These are phyloP conservation scores for Tetheella fluctuosa DNA, from an alignment of 2,888 invertebrate species.

Conservation along the genomic window DNA sequence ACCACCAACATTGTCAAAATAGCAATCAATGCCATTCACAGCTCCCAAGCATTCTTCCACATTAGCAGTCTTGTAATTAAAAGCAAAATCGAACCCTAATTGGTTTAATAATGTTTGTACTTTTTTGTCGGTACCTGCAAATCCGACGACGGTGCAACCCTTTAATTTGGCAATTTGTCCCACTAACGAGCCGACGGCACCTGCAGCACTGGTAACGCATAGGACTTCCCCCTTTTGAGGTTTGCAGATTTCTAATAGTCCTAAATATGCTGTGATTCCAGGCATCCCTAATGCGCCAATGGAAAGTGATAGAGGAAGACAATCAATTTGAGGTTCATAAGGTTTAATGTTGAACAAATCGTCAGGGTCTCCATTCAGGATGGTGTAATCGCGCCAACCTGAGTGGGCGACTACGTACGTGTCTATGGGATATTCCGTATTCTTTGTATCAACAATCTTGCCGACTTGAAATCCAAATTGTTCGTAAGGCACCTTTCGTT, in stretches of 20 bases:
- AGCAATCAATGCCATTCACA: conserved; percentile 87
- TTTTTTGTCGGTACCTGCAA: conserved; percentile 86
- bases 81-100: conserved; percentile 85
- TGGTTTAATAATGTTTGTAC: conserved; percentile 84
- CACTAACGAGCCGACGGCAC: conserved; percentile 87
- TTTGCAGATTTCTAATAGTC: conserved; percentile 82
- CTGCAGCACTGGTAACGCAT: conserved; percentile 87
- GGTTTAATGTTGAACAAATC: conserved; percentile 46
- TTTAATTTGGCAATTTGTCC: conserved; percentile 86
- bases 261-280: conserved; percentile 66
- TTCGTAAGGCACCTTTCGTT: conserved; percentile 41
- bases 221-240: conserved; percentile 86
- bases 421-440: conserved; percentile 83
- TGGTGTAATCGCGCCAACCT: conserved; percentile 86
- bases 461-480: conserved; percentile 57
- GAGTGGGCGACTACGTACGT: conserved; percentile 82
- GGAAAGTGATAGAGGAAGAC: conserved; percentile 75
- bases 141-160: conserved; percentile 61
- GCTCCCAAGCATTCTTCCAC: conserved; percentile 73
- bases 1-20: conserved; percentile 89
- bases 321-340: conserved; percentile 74
- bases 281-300: conserved; percentile 86
- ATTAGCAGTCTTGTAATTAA: conserved; percentile 86
- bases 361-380: conserved; percentile 42
- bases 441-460: conserved; percentile 85